A percentile compares a stretch with the other conserved stretches of the same genome.
Evolutionary conservation across 2,113 vertebrate species (phyloP).

Genomic region (Illadopsis cleaveri): DNA sequence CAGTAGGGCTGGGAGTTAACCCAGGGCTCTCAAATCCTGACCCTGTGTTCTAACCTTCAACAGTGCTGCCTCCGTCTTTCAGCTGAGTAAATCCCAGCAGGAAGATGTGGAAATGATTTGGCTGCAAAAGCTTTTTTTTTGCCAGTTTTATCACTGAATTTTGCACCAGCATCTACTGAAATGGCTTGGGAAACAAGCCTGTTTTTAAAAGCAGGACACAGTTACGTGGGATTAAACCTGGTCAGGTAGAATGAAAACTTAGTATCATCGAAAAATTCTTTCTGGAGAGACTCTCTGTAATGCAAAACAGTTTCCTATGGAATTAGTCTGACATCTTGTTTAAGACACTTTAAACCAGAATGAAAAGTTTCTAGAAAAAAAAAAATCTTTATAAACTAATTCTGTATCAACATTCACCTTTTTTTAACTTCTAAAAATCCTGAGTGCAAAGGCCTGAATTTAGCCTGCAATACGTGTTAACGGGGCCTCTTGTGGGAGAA

Average conservation of each 20-base stretch:
- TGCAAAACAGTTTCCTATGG: not conserved
- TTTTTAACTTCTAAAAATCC: not conserved
- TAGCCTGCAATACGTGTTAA: not conserved
- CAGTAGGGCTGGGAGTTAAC: not conserved
- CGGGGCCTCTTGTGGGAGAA: not conserved
- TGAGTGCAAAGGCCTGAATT: not conserved
- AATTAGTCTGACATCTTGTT: not conserved
- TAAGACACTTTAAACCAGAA: not conserved
- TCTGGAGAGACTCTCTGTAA: not conserved
- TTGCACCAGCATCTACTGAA: not conserved
- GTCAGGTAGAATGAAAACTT: not conserved
- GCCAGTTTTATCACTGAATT: not conserved
- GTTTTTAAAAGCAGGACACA: not conserved
- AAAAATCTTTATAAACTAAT: not conserved
- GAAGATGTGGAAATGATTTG: not conserved
- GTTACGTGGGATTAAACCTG: not conserved
- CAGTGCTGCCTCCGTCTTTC: not conserved
- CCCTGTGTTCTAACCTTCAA: not conserved
- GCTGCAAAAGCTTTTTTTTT: not conserved
- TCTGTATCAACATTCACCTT: not conserved
- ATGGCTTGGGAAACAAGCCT: not conserved
- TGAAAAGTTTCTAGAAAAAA: not conserved
- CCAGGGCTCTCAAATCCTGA: not conserved
- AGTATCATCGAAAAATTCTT: not conserved
- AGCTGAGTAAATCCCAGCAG: not conserved